phyloP scores from a whole-genome alignment of 2,113 vertebrate genomes.

The Eubucco bourcierii region DNA sequence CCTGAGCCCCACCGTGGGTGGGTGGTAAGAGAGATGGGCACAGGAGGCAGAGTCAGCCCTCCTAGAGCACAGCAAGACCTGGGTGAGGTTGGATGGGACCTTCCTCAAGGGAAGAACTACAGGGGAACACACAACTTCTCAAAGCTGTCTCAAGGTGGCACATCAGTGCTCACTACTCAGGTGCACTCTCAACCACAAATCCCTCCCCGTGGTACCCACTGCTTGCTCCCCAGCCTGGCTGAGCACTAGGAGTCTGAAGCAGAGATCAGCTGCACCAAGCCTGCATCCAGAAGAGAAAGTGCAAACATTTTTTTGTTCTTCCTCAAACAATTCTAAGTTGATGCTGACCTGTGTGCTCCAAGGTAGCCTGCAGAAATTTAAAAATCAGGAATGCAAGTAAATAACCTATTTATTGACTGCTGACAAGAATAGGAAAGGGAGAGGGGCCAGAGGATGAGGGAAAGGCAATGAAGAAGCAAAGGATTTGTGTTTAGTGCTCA shows the following conservation, averaged over 20 bases:
- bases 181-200: neutral
- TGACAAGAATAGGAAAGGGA: no score
- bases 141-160: conserved; percentile 2
- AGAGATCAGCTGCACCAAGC: neutral
- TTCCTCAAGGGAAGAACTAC: neutral
- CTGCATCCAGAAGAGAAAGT: no score
- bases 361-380: no score
- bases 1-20: rapidly evolving
- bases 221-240: neutral
- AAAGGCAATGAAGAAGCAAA: no score
- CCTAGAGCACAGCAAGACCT: neutral
- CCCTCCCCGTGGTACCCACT: neutral
- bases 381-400: no score
- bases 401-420: no score
- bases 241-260: neutral
- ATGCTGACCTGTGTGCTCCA: no score
- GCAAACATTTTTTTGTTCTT: no score
- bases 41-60: neutral
- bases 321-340: no score
- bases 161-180: conserved; percentile 3
- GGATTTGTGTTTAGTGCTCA: no score
- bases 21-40: neutral
- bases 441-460: no score
- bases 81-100: neutral
- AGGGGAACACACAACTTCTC: conserved; percentile 25